A percentile compares a stretch with the other conserved stretches of the same genome.
These are phyloP conservation scores for Agelastica alni DNA, from an alignment of 2,888 invertebrate species.

Conservation along the genomic window DNA sequence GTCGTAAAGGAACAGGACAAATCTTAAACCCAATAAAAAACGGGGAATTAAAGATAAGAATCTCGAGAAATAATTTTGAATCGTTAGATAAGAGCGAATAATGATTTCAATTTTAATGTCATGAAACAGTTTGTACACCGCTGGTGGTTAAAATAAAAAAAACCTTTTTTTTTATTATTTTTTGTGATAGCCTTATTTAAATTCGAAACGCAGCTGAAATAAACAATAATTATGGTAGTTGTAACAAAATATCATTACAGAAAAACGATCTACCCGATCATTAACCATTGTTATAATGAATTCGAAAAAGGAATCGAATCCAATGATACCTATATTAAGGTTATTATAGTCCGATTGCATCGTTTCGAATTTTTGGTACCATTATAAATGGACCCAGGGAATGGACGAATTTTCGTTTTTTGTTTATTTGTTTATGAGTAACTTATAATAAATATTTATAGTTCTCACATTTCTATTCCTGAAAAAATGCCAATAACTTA, in stretches of 20 bases:
- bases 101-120: too few relatives aligned
- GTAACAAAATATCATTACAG: slow-evolving; percentile 46
- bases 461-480: too few relatives aligned
- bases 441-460: too few relatives aligned
- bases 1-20: too few relatives aligned
- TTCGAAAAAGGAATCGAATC: slow-evolving; percentile 41
- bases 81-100: too few relatives aligned
- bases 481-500: too few relatives aligned
- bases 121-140: too few relatives aligned
- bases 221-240: slow-evolving; percentile 42
- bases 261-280: slow-evolving; percentile 46
- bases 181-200: slow-evolving; percentile 39
- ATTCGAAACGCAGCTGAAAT: slow-evolving; percentile 37
- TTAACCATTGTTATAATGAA: slow-evolving; percentile 49
- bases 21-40: too few relatives aligned
- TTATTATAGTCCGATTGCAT: slow-evolving; percentile 41
- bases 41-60: too few relatives aligned
- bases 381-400: slow-evolving; percentile 11
- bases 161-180: slow-evolving; percentile 26
- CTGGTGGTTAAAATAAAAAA: too few relatives aligned
- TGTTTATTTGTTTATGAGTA: not conserved
- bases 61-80: too few relatives aligned
- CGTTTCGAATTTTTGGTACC: slow-evolving; percentile 28
- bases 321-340: slow-evolving; percentile 40
- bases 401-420: not conserved